Evolutionary conservation across 2,797 vertebrate genomes (phyloP), one percentile per base, ranked within the genome.

Genomic region (Melanotaenia boesemani): DNA sequence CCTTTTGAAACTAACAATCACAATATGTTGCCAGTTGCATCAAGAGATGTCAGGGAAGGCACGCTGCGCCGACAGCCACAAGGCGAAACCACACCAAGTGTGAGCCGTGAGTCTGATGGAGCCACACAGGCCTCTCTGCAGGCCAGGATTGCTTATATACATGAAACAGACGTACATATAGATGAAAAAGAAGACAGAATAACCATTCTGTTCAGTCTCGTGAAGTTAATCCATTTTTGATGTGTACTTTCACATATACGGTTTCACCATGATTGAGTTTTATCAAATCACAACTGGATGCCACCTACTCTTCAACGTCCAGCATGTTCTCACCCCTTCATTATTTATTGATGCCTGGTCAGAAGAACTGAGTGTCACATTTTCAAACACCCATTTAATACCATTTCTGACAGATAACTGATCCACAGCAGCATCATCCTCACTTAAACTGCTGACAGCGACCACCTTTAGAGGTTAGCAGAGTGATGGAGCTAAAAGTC

Each of bases 21-120:
- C 68, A 62, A 79, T 78, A 75, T 76, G 77, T 70, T 37, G 56
- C 1, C n/a, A 52, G 41, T 4, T 0, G 34, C 75, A 89, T 87
- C 81, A 62, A 84, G 82, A 54, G 56, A 67, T 48, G 80, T 72
- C 77, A 50, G 60, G 72, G 67, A 34, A 75, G 63, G 79, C 70
- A 26, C 13, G 10, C 22, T 41, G 58, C n/a, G 10, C 48, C 20
- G 9, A n/a, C 52, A 24, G 61, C 28, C 56, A 37, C 24, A 2
- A 37, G 26, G 54, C 30, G 2, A 44, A 18, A 16, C 15, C 41
- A 18, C 15, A 15, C 12, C 39, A 44, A 16, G 39, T 50, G 32
- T 34, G 32, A 34, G 32, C 32, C 32, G 32, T 34, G 32, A 34
- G 46, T 18, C 41, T 18, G 41, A 46, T 46, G 7, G 46, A 50